Percentiles rank a stretch among this genome's conserved stretches.
phyloP scores from a whole-genome alignment of 2,797 vertebrate species.

The Eulemur albifrons region DNA sequence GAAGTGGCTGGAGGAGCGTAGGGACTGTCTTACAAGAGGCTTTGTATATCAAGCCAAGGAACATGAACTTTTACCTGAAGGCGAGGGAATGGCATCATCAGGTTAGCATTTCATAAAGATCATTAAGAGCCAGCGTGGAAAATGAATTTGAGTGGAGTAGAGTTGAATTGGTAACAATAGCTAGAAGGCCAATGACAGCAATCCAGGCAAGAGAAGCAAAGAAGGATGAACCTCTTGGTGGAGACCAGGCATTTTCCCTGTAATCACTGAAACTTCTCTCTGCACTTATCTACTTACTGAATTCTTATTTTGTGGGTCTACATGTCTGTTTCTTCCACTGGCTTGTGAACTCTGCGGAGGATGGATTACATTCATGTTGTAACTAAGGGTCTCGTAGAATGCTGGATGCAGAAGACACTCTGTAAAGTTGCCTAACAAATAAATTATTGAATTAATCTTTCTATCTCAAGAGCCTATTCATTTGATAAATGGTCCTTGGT shows the following conservation, averaged over 20 bases:
- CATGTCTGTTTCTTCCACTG: background rate
- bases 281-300: background rate
- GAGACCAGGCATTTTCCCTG: background rate
- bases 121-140: background rate
- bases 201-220: background rate
- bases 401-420: background rate
- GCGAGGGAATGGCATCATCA: background rate
- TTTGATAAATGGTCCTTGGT: background rate
- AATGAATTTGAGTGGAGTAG: background rate
- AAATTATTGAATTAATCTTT: background rate
- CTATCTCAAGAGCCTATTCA: background rate
- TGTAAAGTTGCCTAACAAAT: background rate
- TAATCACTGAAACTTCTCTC: background rate
- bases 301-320: background rate
- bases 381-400: background rate
- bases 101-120: background rate
- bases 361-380: background rate
- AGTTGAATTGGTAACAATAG: background rate
- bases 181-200: background rate
- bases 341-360: background rate
- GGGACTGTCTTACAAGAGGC: background rate
- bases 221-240: background rate
- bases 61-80: background rate
- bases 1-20: background rate
- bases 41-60: background rate